Conservation (phyloP, 2,113 vertebrate genomes). For the Cyanocitta stelleri region DNA sequence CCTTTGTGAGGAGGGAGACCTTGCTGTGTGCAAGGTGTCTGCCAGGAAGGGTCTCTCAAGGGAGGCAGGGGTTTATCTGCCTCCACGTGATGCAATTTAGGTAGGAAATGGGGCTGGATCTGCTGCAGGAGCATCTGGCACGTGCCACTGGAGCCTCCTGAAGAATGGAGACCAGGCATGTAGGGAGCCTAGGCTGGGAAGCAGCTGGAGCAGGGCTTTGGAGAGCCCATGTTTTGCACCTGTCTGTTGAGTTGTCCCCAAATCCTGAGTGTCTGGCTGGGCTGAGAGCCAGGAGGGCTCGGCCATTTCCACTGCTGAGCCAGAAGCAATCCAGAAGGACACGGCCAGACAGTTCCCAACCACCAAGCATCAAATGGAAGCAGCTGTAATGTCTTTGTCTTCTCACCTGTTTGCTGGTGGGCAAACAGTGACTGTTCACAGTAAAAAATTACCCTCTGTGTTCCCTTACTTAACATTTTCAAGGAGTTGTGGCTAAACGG, state of each 20-base stretch:
- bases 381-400: background rate
- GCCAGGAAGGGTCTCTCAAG: background rate
- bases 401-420: background rate
- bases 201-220: background rate
- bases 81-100: background rate
- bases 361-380: background rate
- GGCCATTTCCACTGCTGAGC: background rate
- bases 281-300: background rate
- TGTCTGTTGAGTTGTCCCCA: background rate
- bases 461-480: slow-evolving; percentile 1
- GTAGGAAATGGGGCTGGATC: background rate
- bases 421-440: background rate
- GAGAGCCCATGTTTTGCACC: background rate
- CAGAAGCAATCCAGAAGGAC: background rate
- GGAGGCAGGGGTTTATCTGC: background rate
- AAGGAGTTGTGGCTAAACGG: background rate
- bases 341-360: background rate
- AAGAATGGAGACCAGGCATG: fast-evolving
- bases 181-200: background rate
- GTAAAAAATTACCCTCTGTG: background rate
- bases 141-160: background rate
- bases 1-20: background rate
- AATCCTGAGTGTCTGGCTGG: background rate
- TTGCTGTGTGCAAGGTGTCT: background rate
- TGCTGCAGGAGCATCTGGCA: background rate